A percentile compares a stretch with the other conserved stretches of the same genome.
Conservation (phyloP, 2,797 vertebrate species). For the Myotis daubentonii region DNA sequence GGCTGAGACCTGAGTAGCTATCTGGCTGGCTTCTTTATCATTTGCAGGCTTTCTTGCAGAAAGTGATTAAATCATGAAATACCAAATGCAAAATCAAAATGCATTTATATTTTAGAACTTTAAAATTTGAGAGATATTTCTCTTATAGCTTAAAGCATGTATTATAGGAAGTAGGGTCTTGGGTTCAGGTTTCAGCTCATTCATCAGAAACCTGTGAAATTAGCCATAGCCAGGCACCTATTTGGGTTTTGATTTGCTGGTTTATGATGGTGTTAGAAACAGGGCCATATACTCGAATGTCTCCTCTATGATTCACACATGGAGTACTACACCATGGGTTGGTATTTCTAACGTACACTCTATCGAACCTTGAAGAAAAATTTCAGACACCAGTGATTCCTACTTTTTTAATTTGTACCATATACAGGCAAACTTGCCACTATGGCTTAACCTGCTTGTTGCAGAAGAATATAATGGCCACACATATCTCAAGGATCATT, state of each 20-base stretch:
- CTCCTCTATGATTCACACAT: neutral
- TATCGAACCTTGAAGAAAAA: neutral
- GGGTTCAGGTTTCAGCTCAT: neutral
- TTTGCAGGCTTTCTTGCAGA: neutral
- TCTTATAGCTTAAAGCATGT: neutral
- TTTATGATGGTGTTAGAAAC: neutral
- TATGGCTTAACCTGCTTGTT: conserved; percentile 2
- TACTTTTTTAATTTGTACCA: neutral
- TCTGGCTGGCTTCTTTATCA: neutral
- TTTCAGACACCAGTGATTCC: neutral
- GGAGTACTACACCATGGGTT: neutral
- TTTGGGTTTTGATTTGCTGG: neutral
- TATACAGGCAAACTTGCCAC: neutral
- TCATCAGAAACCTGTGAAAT: neutral
- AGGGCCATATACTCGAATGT: neutral
- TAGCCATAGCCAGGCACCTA: neutral
- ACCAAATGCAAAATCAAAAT: neutral
- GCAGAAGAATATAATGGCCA: neutral
- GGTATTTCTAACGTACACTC: neutral
- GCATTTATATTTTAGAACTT: neutral
- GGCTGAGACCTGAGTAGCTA: neutral
- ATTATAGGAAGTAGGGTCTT: neutral
- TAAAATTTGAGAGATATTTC: neutral
- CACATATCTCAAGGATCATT: neutral
- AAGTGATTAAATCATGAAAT: neutral